phyloP scores from a whole-genome alignment of 2,113 vertebrate genomes.

The Lucifuga dentata region DNA sequence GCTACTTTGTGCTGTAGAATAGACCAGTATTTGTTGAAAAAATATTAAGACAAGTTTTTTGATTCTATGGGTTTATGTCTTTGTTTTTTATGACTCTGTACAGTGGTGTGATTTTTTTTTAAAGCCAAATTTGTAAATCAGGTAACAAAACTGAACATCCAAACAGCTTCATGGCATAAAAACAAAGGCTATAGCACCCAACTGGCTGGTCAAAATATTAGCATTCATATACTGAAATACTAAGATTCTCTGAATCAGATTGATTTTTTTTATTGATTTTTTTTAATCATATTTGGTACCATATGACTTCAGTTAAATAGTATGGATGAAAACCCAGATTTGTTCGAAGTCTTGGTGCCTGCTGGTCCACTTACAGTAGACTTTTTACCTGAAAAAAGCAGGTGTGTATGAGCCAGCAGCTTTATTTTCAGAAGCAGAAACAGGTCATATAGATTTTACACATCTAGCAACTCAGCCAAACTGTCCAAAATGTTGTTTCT shows the following conservation, averaged over 20 bases:
- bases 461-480: neutral
- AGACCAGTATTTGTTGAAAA: too few relatives aligned
- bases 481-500: conserved; percentile 25
- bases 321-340: conserved; percentile 24
- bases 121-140: neutral
- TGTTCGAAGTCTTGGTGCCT: conserved; percentile 23
- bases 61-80: neutral
- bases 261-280: too few relatives aligned
- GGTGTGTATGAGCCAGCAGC: conserved; percentile 58
- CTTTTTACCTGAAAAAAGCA: conserved; percentile 27
- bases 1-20: too few relatives aligned
- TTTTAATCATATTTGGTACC: too few relatives aligned
- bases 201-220: too few relatives aligned
- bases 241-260: too few relatives aligned
- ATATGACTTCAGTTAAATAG: conserved; percentile 2
- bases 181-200: too few relatives aligned
- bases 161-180: too few relatives aligned
- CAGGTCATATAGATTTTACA: neutral
- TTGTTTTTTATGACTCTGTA: neutral
- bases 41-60: too few relatives aligned
- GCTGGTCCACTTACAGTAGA: conserved; percentile 60
- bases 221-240: too few relatives aligned
- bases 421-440: conserved; percentile 45
- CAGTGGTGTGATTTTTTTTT: neutral
- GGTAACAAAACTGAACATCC: too few relatives aligned